phyloP scores from a whole-genome alignment of 2,888 invertebrate species.

The Terebella lapidaria region DNA sequence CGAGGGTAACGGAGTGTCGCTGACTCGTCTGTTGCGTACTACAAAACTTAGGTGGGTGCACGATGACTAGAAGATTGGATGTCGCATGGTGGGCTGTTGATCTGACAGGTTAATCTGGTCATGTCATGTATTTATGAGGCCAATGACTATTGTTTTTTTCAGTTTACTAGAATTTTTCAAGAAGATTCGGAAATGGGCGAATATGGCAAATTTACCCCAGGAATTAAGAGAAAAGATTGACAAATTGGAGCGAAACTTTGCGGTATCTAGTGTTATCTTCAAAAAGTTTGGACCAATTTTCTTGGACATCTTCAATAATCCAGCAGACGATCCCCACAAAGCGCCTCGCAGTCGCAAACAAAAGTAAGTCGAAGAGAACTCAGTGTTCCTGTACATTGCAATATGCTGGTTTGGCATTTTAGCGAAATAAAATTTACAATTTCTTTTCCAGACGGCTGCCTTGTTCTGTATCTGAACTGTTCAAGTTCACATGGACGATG shows the following conservation, averaged over 20 bases:
- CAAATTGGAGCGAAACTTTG: conserved; percentile 81
- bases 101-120: too few relatives aligned
- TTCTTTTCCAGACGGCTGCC: conserved; percentile 66
- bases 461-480: conserved; percentile 76
- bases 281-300: conserved; percentile 87
- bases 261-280: conserved; percentile 88
- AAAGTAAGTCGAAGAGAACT: conserved; percentile 59
- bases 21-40: conserved; percentile 80
- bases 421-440: too few relatives aligned
- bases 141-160: conserved; percentile 33
- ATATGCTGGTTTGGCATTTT: too few relatives aligned
- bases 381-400: background rate
- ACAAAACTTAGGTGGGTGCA: conserved; percentile 81
- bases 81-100: too few relatives aligned
- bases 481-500: conserved; percentile 90
- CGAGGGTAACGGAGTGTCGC: conserved; percentile 84
- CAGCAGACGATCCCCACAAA: conserved; percentile 60
- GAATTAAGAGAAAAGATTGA: conserved; percentile 79
- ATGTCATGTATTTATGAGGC: too few relatives aligned
- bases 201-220: conserved; percentile 82
- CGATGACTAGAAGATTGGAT: too few relatives aligned
- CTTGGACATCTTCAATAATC: conserved; percentile 74
- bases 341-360: conserved; percentile 59
- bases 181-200: conserved; percentile 91
- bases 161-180: conserved; percentile 89